Evolutionary conservation across 2,113 vertebrate species (phyloP), one percentile per base, ranked within the genome.

Genomic region (Vanacampus margaritifer): DNA sequence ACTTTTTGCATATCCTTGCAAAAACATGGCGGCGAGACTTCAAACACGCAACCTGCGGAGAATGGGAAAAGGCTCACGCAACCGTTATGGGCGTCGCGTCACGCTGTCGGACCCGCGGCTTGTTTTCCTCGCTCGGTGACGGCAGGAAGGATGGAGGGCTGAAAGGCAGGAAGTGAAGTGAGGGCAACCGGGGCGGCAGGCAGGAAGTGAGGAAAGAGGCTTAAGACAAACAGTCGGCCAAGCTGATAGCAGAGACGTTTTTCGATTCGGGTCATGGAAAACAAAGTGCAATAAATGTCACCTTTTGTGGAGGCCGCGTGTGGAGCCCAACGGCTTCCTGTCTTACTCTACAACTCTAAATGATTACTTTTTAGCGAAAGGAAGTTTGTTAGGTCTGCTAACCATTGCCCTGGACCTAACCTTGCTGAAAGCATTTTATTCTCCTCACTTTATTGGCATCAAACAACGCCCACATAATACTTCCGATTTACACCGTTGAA

Each of bases 141-240:
- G 74, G 70, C 67, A 57, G 45, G 71, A 72, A 83, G 45, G 72
- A 60, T 53, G 24, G 19, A 71, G 64, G 58, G 56, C 23, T 73
- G 78, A 85, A 81, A 85, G 82, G 39, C 81, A 67, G 85, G 80
- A 82, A 84, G 79, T 74, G 76, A n/a, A 43, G 60, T n/a, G 23
- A 24, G 37, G 59, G 59, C 35, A 23, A 41, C 21, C 12, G 41
- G 41, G 59, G 37, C 36, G n/a, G 37, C 12, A 6, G 60, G 37
- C 59, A 41, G 59, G 59, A 61, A 62, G 59, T 46, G 26, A 16
- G 23, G 26, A 56, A 35, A 5, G 9, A 24, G 14, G 16, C 28
- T 23, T 8, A 53, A 23, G 24, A 60, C 24, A 23, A 69, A 58
- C 24, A 48, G 62, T 1, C 54, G 54, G 11, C 23, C 26, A 28